A percentile compares a stretch with the other conserved stretches of the same genome.
phyloP scores from a whole-genome alignment of 1,140 invertebrate species.

The Oppia nitens region DNA sequence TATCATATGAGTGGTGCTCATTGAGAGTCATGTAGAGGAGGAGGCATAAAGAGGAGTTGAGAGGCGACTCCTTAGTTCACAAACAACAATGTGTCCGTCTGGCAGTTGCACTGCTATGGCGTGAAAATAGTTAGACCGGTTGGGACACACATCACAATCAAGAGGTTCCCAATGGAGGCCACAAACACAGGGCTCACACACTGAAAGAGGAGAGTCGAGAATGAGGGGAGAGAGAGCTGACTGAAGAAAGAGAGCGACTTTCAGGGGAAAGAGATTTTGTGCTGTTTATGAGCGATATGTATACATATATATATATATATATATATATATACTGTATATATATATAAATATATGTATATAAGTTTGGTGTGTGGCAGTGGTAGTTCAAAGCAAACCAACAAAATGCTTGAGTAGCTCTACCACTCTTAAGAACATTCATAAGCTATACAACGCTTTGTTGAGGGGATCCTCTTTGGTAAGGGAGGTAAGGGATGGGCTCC shows the following conservation, averaged over 20 bases:
- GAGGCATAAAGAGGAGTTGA: neutral
- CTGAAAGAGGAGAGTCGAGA: too few relatives aligned
- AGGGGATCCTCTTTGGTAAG: neutral
- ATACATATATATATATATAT: too few relatives aligned
- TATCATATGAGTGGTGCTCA: too few relatives aligned
- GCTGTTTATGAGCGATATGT: too few relatives aligned
- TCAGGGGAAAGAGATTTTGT: too few relatives aligned
- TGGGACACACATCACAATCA: neutral
- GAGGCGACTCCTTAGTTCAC: neutral
- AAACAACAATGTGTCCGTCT: neutral
- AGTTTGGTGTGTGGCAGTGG: neutral
- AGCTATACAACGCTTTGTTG: neutral
- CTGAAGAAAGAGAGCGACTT: neutral
- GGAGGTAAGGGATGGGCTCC: neutral
- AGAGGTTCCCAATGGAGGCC: neutral
- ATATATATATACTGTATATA: too few relatives aligned
- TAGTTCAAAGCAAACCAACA: neutral
- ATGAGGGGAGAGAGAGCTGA: neutral
- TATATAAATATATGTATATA: neutral
- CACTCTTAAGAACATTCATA: neutral
- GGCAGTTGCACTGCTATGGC: neutral
- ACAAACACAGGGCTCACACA: neutral
- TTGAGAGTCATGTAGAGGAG: neutral
- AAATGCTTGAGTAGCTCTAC: neutral
- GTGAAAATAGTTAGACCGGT: neutral